phyloP scores from a whole-genome alignment of 2,797 vertebrate species.

The Xyrichtys novacula region DNA sequence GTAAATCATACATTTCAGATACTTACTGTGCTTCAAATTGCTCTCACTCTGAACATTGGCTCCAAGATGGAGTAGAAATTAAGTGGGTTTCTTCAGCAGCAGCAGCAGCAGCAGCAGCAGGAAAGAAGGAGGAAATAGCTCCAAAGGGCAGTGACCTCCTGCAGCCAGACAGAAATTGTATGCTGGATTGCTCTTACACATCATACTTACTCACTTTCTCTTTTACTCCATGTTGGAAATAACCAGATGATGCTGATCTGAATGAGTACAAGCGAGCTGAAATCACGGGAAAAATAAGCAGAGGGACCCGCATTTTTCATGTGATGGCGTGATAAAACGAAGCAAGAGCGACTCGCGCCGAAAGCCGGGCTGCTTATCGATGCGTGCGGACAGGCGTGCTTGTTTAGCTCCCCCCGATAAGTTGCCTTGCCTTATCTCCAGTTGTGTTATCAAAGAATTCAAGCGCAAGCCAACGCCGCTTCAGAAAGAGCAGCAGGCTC shows the following conservation, averaged over 20 bases:
- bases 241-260: neutral
- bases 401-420: conserved; percentile 68
- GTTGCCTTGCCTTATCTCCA: conserved; percentile 58
- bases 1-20: conserved; percentile 34
- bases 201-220: neutral
- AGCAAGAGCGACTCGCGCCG: conserved; percentile 41
- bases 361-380: conserved; percentile 42
- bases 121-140: conserved; percentile 11
- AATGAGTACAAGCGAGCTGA: conserved; percentile 21
- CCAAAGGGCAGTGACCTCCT: conserved; percentile 9
- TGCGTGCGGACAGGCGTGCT: conserved; percentile 40
- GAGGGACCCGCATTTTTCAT: conserved; percentile 30
- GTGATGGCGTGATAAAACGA: conserved; percentile 51
- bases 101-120: neutral
- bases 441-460: conserved; percentile 54
- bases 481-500: conserved; percentile 44
- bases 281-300: conserved; percentile 7
- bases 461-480: conserved; percentile 56
- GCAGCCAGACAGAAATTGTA: neutral
- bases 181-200: neutral
- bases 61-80: neutral
- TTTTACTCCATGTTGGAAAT: neutral
- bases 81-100: conserved; percentile 7
- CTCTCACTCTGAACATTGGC: neutral
- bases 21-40: neutral